phyloP scores from a whole-genome alignment of 2,888 invertebrate genomes.

The Dastarcus helophoroides region DNA sequence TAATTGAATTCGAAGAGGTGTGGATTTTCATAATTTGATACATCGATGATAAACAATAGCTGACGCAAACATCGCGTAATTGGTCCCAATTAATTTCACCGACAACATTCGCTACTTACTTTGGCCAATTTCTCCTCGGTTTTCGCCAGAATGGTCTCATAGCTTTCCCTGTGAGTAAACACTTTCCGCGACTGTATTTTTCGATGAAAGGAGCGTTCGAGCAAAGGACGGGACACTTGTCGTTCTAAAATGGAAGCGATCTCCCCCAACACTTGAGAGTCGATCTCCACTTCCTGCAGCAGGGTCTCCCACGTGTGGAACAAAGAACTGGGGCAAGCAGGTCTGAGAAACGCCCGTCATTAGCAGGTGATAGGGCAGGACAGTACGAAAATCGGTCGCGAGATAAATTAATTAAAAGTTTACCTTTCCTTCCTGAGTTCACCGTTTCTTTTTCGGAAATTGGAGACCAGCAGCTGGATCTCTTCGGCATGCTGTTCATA shows the following conservation, averaged over 20 bases:
- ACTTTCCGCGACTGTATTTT: conserved; percentile 86
- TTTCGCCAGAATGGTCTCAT: conserved; percentile 77
- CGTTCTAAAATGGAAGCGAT: conserved; percentile 69
- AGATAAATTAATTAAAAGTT: conserved; percentile 15
- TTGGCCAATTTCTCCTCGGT: conserved; percentile 68
- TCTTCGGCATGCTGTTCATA: conserved; percentile 85
- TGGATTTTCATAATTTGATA: no score
- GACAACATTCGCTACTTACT: no score
- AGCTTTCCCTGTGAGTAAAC: conserved; percentile 81
- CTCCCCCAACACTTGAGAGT: conserved; percentile 75
- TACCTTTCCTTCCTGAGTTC: conserved; percentile 81
- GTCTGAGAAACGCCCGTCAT: conserved; percentile 41
- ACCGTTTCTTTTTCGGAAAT: conserved; percentile 73
- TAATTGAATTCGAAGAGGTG: no score
- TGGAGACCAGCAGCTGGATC: conserved; percentile 73
- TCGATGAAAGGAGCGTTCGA: conserved; percentile 79
- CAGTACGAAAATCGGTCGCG: no score
- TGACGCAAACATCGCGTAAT: no score
- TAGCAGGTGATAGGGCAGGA: background rate
- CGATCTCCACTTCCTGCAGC: conserved; percentile 82
- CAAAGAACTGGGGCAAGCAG: conserved; percentile 66
- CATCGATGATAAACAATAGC: no score
- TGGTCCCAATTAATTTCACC: no score
- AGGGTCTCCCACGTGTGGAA: conserved; percentile 87
- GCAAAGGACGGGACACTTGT: conserved; percentile 67